Evolutionary conservation across 2,797 vertebrate genomes (phyloP).

Genomic region (Sphenopsis melanotis): DNA sequence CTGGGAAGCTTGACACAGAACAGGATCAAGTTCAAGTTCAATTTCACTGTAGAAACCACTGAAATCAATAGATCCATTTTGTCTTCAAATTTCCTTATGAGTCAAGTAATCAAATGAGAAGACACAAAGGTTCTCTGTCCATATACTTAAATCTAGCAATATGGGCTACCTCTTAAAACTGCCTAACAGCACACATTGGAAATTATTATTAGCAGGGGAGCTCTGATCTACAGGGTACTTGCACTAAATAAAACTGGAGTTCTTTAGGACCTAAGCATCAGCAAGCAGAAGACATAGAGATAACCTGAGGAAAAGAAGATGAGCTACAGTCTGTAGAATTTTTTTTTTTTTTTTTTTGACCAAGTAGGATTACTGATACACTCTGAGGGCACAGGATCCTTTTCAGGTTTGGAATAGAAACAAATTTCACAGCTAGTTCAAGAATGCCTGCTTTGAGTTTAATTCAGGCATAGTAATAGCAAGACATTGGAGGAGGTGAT

Average conservation of each 20-base stretch:
- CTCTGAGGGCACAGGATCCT: background rate
- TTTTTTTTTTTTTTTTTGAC: background rate
- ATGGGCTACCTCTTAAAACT: background rate
- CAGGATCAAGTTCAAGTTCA: background rate
- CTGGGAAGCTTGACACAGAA: background rate
- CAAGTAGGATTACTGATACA: background rate
- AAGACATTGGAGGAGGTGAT: background rate
- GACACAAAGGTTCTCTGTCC: fast-evolving
- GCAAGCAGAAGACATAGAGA: background rate
- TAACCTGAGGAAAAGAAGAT: background rate
- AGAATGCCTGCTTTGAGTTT: background rate
- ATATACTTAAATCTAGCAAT: background rate
- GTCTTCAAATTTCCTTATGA: background rate
- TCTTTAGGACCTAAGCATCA: background rate
- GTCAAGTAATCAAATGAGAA: background rate
- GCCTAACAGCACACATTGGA: background rate
- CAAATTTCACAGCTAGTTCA: background rate
- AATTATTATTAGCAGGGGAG: background rate
- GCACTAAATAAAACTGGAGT: background rate
- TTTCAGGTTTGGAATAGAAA: background rate
- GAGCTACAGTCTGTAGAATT: background rate
- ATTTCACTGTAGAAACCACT: background rate
- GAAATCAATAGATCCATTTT: background rate
- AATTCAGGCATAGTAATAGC: background rate
- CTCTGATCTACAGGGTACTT: background rate